Base-by-base conservation (phyloP, 2,888 invertebrate species). In the Trachelus iudaicus region DNA sequence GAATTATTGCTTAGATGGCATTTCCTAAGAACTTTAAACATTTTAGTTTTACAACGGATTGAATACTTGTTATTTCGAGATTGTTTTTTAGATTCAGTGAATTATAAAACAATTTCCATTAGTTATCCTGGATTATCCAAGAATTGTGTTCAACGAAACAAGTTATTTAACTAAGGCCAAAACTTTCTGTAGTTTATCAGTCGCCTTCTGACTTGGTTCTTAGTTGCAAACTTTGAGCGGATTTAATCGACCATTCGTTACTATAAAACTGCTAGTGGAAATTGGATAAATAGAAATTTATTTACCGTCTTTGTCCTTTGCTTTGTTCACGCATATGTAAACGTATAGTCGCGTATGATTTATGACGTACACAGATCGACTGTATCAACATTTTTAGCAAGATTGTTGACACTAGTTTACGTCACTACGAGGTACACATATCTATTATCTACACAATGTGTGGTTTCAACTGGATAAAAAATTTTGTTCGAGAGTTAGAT, bases 311-410 rank as follows among this genome's bases (percentile, higher is more conserved):
- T 75, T 75, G 40, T 40, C 40, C 40, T 15, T 40, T 15, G 1
- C 6, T 40, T 40, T 40, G 15, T 75, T 75, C 35, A 23, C 35
- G 69, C 74, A 23, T 40, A 75, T 35, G 35, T 34, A 56, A 80
- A 69, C 73, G 71, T 33, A 56, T n/a, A 34, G 33, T 68, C 75
- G 76, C 77, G n/a, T 69, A 12, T 71, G 81, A 81, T 80, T 73
- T 77, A 73, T 37, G 69, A 80, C 75, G 75, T 80, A 77, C 80
- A 81, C 79, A 81, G 80, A 80, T 81, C 79, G 75, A 79, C 78
- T 78, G 75, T 74, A 79, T 80, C 79, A 75, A 78, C 77, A 79
- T 76, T 77, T 80, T 77, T 79, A 56, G 9, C 23, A 23, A 56
- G 23, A 56, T 56, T 56, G 56, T 56, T 56, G 56, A 56, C 56